These are phyloP conservation scores for Clepsis dumicolana DNA, from an alignment of 2,888 invertebrate species.

Conservation along the genomic window DNA sequence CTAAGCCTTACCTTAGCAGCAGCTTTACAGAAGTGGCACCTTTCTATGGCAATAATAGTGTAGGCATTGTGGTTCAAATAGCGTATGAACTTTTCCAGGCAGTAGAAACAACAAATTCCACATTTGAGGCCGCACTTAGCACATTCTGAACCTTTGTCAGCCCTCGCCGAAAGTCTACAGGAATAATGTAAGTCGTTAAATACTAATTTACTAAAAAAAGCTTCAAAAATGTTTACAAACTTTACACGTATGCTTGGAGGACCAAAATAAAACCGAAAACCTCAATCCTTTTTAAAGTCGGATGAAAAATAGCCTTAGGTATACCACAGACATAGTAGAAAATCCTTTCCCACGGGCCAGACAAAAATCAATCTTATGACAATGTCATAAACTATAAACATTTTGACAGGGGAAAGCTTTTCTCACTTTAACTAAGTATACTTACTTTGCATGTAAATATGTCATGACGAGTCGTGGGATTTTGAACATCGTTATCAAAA, in stretches of 20 bases:
- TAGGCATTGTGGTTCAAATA: constrained; percentile 98
- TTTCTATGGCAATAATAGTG: constrained; percentile 96
- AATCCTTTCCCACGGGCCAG: no score
- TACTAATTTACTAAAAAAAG: no score
- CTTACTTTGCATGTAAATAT: constrained; percentile 95
- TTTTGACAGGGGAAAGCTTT: no score
- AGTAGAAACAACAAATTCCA: constrained; percentile 96
- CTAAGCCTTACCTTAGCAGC: constrained; percentile 90
- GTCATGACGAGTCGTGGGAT: constrained; percentile 95
- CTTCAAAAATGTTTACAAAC: no score
- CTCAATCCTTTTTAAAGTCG: no score
- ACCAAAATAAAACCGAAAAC: no score
- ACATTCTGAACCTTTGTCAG: constrained; percentile 91
- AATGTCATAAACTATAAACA: no score
- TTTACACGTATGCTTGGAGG: no score
- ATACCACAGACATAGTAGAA: no score
- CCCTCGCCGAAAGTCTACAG: constrained; percentile 88
- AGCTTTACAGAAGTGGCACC: constrained; percentile 95
- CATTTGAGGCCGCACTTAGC: constrained; percentile 91
- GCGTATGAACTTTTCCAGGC: constrained; percentile 95
- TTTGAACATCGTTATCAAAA: constrained; percentile 97
- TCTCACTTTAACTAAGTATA: constrained; percentile 46
- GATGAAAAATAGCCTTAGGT: no score
- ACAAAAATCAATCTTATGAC: no score
- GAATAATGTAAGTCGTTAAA: not conserved